Conservation (phyloP, 2,113 vertebrate genomes). For the Nyctibius bracteatus region DNA sequence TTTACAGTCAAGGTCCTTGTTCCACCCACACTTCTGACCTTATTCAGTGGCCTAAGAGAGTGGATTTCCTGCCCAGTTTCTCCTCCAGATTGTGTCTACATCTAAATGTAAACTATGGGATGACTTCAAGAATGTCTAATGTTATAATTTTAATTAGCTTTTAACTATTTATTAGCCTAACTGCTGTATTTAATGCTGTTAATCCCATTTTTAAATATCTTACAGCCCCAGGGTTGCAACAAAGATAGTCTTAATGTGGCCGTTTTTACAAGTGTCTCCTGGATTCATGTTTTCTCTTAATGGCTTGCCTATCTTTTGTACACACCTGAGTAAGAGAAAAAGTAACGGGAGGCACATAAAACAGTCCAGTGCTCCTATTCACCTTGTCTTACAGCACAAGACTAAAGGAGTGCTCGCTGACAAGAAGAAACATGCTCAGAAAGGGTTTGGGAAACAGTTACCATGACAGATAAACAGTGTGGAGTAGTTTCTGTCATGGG, state of each 20-base stretch:
- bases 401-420: background rate
- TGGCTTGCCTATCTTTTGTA: background rate
- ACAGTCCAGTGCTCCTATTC: background rate
- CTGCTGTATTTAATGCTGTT: background rate
- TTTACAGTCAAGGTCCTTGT: background rate
- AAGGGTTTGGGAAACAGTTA: background rate
- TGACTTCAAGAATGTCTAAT: background rate
- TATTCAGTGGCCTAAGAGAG: background rate
- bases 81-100: background rate
- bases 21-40: background rate
- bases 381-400: background rate
- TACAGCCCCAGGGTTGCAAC: background rate
- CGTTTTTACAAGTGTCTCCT: background rate
- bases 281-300: background rate
- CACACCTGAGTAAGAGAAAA: background rate
- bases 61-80: background rate
- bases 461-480: background rate
- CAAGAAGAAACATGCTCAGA: background rate
- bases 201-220: background rate
- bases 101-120: background rate
- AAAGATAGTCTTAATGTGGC: background rate
- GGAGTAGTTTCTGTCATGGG: background rate
- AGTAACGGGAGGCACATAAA: fast-evolving
- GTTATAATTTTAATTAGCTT: background rate
- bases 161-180: background rate